Conservation (phyloP, 2,888 invertebrate genomes). For the Drosophila colorata region DNA sequence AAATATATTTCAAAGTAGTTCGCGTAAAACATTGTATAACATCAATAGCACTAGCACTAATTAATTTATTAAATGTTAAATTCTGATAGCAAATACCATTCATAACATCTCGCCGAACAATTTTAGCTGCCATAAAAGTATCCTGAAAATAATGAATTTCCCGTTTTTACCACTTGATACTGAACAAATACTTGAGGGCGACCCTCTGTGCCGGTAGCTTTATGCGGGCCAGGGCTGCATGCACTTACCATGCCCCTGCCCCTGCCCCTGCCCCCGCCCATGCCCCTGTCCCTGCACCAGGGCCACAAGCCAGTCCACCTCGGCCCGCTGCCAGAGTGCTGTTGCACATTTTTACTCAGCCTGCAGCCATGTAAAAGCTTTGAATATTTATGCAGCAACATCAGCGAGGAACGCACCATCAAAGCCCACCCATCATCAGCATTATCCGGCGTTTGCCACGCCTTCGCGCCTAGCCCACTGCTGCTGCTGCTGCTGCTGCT, state of each 20-base stretch:
- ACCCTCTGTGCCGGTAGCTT: constrained; percentile 52
- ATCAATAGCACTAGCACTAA: not conserved
- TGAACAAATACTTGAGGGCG: constrained; percentile 35
- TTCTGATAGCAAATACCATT: constrained; percentile 1
- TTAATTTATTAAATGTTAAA: not conserved
- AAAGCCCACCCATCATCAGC: constrained; percentile 54
- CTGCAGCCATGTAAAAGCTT: constrained; percentile 79
- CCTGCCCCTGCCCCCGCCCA: too few relatives aligned
- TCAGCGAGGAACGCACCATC: constrained; percentile 31
- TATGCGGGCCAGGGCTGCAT: constrained; percentile 53
- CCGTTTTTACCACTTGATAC: constrained; percentile 22
- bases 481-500: constrained; percentile 12
- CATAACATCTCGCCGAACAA: not conserved
- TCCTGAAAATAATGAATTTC: constrained; percentile 38
- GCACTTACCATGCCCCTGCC: constrained; percentile 37
- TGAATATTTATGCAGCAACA: constrained; percentile 75
- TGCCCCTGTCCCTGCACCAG: not conserved
- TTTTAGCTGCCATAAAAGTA: constrained; percentile 1
- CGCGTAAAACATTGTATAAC: too few relatives aligned
- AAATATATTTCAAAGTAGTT: not conserved
- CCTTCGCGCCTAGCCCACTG: constrained; percentile 11
- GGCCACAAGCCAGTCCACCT: not conserved
- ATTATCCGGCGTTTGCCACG: constrained; percentile 40
- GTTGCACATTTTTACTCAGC: constrained; percentile 80
- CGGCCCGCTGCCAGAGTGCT: constrained; percentile 31